Percentiles rank a stretch among this genome's conserved stretches.
These are phyloP conservation scores for Halyomorpha halys DNA, from an alignment of 1,140 invertebrate genomes.

Conservation along the genomic window DNA sequence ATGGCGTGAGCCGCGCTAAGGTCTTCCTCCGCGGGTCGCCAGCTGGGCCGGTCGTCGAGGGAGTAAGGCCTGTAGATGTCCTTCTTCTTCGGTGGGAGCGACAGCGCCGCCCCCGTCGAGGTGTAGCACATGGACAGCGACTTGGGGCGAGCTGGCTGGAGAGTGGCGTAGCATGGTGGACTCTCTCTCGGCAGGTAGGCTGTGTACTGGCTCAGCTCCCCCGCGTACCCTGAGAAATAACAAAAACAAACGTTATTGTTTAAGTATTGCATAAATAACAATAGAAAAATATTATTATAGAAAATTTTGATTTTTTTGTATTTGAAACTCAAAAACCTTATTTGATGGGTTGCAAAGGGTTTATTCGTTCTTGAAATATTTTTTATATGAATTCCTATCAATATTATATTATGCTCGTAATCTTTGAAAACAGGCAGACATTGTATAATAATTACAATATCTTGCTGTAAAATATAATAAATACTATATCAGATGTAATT, in stretches of 20 bases:
- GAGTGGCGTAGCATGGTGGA: constrained; percentile 49
- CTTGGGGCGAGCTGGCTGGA: constrained; percentile 43
- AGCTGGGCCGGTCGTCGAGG: constrained; percentile 50
- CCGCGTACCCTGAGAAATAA: constrained; percentile 42
- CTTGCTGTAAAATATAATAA: no score
- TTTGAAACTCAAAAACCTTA: no score
- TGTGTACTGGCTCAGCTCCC: constrained; percentile 35
- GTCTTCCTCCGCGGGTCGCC: constrained; percentile 46
- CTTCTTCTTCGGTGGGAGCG: constrained; percentile 75
- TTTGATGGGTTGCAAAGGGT: no score
- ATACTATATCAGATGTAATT: no score
- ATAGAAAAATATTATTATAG: constrained; percentile 15
- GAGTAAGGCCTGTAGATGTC: constrained; percentile 79
- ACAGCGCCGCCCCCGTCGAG: constrained; percentile 66
- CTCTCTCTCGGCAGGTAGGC: constrained; percentile 32
- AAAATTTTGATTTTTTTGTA: no score
- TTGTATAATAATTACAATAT: no score
- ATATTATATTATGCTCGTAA: no score
- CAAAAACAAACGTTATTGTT: no score
- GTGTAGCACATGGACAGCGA: constrained; percentile 70
- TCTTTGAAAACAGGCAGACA: no score
- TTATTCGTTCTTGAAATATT: no score
- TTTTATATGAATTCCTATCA: no score
- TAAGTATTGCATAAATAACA: no score
- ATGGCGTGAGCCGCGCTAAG: constrained; percentile 76